Evolutionary conservation across 37 sponge, comb jelly and placozoan species (phyloP).

Genomic region (Hormiphora californensis): DNA sequence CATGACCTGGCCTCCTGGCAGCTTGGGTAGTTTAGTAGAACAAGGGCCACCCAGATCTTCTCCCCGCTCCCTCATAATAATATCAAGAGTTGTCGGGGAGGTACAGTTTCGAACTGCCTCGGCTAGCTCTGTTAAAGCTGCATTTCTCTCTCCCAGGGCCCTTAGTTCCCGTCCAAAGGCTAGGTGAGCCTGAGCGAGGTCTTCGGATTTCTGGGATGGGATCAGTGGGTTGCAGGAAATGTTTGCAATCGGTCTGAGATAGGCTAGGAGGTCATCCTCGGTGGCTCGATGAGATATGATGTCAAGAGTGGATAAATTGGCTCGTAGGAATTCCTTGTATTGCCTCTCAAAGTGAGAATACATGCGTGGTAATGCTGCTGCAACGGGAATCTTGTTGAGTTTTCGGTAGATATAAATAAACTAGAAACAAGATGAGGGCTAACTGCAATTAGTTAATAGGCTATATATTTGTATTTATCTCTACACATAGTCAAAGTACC

Average conservation of each 20-base stretch:
- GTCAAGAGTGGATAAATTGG: not conserved
- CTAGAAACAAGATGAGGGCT: too few species aligned
- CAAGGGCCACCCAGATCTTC: not conserved
- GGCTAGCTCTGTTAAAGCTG: not conserved
- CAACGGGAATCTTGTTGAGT: too few species aligned
- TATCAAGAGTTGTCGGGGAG: not conserved
- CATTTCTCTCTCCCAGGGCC: not conserved
- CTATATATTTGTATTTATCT: too few species aligned
- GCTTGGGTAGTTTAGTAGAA: not conserved
- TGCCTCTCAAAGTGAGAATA: slow-evolving; percentile 31
- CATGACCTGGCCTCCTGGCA: not conserved
- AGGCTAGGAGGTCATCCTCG: not conserved
- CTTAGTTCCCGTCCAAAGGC: not conserved
- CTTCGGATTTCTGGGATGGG: not conserved
- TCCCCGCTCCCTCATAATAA: not conserved
- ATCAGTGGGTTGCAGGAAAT: not conserved
- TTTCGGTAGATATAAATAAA: too few species aligned
- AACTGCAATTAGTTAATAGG: too few species aligned
- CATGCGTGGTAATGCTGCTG: too few species aligned
- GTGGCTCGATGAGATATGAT: not conserved
- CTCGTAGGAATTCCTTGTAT: not conserved
- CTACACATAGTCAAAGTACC: too few species aligned
- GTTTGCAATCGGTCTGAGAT: not conserved
- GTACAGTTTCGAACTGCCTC: slow-evolving; percentile 1
- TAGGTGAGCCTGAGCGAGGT: slow-evolving; percentile 12